Percentiles rank a stretch among this genome's conserved stretches.
phyloP scores from a whole-genome alignment of 1,140 invertebrate species.

The Calephelis nemesis region DNA sequence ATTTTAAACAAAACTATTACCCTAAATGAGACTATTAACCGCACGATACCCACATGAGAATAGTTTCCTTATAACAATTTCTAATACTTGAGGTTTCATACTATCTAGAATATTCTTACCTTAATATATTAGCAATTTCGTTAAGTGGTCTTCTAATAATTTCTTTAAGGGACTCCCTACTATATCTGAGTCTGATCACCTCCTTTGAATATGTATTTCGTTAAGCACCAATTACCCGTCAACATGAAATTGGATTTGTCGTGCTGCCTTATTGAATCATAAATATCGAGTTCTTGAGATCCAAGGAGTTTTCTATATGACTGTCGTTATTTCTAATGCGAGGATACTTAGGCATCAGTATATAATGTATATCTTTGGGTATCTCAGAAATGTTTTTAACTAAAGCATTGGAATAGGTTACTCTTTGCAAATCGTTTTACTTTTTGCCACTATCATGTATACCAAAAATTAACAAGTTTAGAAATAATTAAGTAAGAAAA shows the following conservation, averaged over 20 bases:
- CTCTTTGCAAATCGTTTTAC: no score
- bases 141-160: constrained; percentile 1
- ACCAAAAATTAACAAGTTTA: no score
- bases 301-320: constrained; percentile 1
- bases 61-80: neutral
- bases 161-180: neutral
- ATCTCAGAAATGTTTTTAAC: no score
- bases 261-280: neutral
- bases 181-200: neutral
- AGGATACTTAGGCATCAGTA: no score
- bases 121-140: constrained; percentile 3
- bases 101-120: neutral
- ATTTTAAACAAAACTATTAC: neutral
- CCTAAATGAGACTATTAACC: neutral
- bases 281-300: constrained; percentile 1
- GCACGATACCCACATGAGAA: neutral
- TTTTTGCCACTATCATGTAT: no score
- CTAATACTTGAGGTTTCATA: neutral
- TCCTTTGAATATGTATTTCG: constrained; percentile 9
- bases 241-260: constrained; percentile 11
- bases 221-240: constrained; percentile 7
- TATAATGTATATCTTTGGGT: no score
- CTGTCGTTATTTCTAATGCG: neutral
- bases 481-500: no score
- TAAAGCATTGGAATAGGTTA: no score